These are phyloP conservation scores for Platichthys stellatus DNA, from an alignment of 2,113 vertebrate genomes.

Conservation along the genomic window DNA sequence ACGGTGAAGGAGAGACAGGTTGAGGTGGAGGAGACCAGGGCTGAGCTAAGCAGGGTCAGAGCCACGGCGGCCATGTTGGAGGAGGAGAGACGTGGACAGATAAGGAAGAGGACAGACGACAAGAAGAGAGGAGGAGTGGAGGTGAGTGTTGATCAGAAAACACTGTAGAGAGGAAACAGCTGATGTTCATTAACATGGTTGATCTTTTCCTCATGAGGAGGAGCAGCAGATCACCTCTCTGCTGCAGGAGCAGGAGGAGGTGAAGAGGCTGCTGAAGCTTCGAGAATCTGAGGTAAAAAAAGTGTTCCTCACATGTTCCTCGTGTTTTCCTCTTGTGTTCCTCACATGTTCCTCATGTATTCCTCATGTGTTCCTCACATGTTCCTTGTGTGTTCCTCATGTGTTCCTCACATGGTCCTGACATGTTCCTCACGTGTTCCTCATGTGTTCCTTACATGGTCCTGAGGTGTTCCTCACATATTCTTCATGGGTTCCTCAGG, in stretches of 20 bases:
- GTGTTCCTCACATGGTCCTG: too few relatives aligned
- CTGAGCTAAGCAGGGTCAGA: slow-evolving; percentile 33
- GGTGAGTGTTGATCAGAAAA: slow-evolving; percentile 4
- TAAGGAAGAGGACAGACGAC: background rate
- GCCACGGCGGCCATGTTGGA: slow-evolving; percentile 34
- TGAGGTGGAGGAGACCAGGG: slow-evolving; percentile 8
- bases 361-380: too few relatives aligned
- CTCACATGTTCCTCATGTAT: too few relatives aligned
- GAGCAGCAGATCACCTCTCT: background rate
- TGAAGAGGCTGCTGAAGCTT: slow-evolving; percentile 40
- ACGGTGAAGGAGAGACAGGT: slow-evolving; percentile 5
- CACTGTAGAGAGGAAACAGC: background rate
- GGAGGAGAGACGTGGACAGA: slow-evolving; percentile 36
- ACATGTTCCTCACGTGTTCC: too few relatives aligned
- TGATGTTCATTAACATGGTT: background rate
- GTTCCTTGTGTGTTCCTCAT: too few relatives aligned
- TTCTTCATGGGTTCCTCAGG: too few relatives aligned
- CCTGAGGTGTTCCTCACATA: too few relatives aligned
- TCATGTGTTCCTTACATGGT: too few relatives aligned
- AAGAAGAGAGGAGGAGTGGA: background rate
- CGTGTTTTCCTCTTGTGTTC: too few relatives aligned
- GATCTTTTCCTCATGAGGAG: slow-evolving; percentile 13
- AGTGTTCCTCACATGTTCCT: background rate
- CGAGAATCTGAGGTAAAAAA: slow-evolving; percentile 57
- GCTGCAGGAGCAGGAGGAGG: slow-evolving; percentile 52